Conservation (phyloP, 2,797 vertebrate genomes). For the Leptoclinus maculatus region DNA sequence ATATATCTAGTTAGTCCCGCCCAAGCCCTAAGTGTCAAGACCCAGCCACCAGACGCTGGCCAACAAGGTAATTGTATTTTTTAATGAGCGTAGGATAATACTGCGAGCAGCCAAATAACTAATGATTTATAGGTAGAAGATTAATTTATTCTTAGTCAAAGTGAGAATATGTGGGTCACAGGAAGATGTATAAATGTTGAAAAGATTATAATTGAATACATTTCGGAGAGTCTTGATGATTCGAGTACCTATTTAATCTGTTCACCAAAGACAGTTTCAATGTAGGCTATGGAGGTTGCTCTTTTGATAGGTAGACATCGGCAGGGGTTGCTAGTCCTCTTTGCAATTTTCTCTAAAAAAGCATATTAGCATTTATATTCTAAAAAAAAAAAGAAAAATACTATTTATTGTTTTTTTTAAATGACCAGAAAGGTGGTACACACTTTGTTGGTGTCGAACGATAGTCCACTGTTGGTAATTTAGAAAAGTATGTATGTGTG, state of each 20-base stretch:
- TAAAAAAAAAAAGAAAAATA: neutral
- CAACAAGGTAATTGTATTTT: neutral
- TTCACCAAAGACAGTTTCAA: neutral
- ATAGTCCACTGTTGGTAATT: neutral
- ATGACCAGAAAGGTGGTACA: neutral
- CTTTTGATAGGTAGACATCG: neutral
- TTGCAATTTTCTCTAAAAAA: neutral
- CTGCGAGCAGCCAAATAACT: neutral
- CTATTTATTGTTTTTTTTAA: neutral
- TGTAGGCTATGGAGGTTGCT: neutral
- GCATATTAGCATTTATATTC: neutral
- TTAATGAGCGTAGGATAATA: neutral
- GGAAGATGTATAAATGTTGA: neutral
- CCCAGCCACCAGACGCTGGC: too few species aligned
- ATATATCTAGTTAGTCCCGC: too few species aligned
- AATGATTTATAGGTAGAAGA: neutral
- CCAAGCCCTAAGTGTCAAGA: neutral
- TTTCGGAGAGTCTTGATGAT: neutral
- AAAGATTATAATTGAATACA: neutral
- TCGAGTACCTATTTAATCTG: neutral
- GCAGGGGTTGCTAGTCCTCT: neutral
- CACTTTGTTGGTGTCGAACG: neutral
- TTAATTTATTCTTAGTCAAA: neutral
- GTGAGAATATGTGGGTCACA: neutral
- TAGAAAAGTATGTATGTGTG: neutral